Evolutionary conservation across 2,888 invertebrate species (phyloP).

Genomic region (Eudasyphora cyanicolor): DNA sequence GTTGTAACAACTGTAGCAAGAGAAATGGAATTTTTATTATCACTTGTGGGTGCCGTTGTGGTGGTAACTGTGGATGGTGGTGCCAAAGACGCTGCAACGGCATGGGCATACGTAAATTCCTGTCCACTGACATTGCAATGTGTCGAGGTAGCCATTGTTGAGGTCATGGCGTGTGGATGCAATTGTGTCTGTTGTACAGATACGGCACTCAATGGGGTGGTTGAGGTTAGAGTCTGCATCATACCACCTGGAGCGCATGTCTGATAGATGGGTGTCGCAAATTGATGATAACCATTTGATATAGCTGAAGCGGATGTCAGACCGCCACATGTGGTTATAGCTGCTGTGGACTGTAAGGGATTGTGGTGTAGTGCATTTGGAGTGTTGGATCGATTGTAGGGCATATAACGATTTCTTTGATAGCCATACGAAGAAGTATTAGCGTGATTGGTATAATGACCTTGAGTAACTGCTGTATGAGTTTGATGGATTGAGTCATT

Average conservation of each 20-base stretch:
- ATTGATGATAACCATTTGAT: conserved; percentile 67
- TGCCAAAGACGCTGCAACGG: conserved; percentile 53
- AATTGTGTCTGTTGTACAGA: conserved; percentile 44
- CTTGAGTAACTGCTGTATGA: conserved; percentile 36
- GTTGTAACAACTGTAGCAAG: conserved; percentile 38
- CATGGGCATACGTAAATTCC: conserved; percentile 60
- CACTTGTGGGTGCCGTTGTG: conserved; percentile 31
- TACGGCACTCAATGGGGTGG: conserved; percentile 35
- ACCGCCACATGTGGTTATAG: conserved; percentile 9
- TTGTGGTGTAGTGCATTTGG: conserved; percentile 51
- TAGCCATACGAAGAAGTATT: conserved; percentile 63
- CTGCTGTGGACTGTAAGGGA: conserved; percentile 45
- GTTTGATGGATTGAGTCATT: conserved; percentile 50
- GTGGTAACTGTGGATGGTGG: conserved; percentile 39
- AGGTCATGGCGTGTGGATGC: conserved; percentile 18
- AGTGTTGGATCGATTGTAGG: conserved; percentile 73
- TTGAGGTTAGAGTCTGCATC: conserved; percentile 48
- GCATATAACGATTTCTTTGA: conserved; percentile 77
- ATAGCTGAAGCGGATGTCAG: conserved; percentile 45
- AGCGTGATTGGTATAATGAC: conserved; percentile 40
- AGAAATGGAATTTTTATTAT: conserved; percentile 47
- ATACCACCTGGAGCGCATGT: conserved; percentile 58
- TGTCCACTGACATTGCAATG: conserved; percentile 47
- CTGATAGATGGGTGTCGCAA: conserved; percentile 72
- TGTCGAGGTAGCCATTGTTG: conserved; percentile 42